phyloP scores from a whole-genome alignment of 2,113 vertebrate genomes.

The Ctenomys sociabilis region DNA sequence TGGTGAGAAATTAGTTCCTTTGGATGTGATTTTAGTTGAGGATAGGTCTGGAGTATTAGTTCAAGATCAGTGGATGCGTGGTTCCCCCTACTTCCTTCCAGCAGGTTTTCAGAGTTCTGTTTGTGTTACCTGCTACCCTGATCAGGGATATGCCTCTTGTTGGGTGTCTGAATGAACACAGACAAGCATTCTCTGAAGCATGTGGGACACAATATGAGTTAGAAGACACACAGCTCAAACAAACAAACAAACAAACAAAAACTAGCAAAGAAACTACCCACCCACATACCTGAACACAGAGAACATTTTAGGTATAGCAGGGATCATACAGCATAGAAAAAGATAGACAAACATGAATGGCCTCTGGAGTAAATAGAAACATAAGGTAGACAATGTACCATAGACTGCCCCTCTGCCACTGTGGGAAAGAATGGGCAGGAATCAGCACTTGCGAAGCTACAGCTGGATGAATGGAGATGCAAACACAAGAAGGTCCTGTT shows the following conservation, averaged over 20 bases:
- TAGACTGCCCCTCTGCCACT: neutral
- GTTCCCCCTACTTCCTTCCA: neutral
- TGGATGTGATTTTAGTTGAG: neutral
- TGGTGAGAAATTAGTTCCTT: neutral
- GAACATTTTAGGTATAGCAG: neutral
- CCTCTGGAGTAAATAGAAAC: neutral
- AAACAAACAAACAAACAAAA: too few relatives aligned
- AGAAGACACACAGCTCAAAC: neutral
- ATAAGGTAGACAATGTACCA: neutral
- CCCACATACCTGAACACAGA: too few relatives aligned
- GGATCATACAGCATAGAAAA: neutral
- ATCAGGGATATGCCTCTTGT: neutral
- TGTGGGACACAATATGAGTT: neutral
- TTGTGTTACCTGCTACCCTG: neutral
- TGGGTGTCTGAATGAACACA: neutral
- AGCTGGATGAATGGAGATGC: neutral
- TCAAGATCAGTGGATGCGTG: neutral
- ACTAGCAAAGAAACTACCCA: too few relatives aligned
- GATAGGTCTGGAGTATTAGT: neutral
- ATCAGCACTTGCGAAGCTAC: neutral
- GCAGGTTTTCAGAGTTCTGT: neutral
- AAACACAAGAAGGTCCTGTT: neutral
- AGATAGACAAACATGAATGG: neutral
- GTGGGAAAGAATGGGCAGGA: neutral
- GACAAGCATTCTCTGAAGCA: neutral